Percentiles rank a stretch among this genome's conserved stretches.
These are phyloP conservation scores for Ruditapes philippinarum DNA, from an alignment of 1,140 invertebrate genomes.

Conservation along the genomic window DNA sequence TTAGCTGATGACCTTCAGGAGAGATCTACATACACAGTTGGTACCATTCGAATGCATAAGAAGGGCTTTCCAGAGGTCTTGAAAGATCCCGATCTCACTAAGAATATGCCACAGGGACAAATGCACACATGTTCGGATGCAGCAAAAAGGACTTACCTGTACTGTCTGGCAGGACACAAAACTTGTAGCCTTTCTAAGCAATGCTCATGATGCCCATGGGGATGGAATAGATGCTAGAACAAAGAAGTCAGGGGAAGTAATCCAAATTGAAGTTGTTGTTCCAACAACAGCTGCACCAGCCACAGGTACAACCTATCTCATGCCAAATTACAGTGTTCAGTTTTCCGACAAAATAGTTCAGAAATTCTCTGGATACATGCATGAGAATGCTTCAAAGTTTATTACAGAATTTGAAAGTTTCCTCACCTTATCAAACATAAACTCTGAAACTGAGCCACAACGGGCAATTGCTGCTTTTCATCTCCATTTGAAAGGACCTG, in stretches of 20 bases:
- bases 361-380: not conserved
- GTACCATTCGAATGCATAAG: slow-evolving; percentile 10
- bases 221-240: not conserved
- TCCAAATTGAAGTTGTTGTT: not conserved
- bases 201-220: not conserved
- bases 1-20: slow-evolving; percentile 15
- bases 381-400: not conserved
- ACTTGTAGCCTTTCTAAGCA: slow-evolving; percentile 27
- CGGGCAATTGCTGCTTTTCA: no score
- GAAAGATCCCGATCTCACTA: not conserved
- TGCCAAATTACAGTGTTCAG: not conserved
- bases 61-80: slow-evolving; percentile 29
- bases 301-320: not conserved
- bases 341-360: slow-evolving; percentile 5
- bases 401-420: no score
- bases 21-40: slow-evolving; percentile 10
- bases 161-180: slow-evolving; percentile 27
- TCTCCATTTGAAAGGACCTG: no score
- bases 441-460: no score
- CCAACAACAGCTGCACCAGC: no score
- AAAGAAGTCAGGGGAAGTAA: not conserved
- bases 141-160: slow-evolving; percentile 8
- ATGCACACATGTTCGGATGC: slow-evolving; percentile 23
- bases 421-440: not conserved
- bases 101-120: slow-evolving; percentile 5